A percentile compares a stretch with the other conserved stretches of the same genome.
Evolutionary conservation across 2,113 vertebrate species (phyloP).

Genomic region (Eolophus roseicapilla): DNA sequence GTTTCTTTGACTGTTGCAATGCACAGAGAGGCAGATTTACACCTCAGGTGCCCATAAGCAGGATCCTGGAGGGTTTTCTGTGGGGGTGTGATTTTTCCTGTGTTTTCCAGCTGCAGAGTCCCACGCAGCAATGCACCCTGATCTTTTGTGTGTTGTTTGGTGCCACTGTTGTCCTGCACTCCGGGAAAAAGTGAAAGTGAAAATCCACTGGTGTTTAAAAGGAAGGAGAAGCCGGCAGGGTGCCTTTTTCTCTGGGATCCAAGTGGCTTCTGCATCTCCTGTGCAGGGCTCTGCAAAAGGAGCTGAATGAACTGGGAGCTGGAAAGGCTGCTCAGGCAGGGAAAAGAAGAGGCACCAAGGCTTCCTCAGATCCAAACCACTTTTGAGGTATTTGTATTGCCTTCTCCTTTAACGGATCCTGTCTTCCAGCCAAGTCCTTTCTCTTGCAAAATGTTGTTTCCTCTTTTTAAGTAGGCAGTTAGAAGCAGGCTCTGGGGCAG

Average conservation of each 20-base stretch:
- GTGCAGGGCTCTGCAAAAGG: neutral
- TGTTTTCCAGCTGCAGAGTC: neutral
- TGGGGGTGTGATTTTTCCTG: fast-evolving
- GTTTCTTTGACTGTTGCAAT: neutral
- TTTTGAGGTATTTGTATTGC: neutral
- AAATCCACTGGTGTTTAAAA: neutral
- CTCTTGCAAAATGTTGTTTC: neutral
- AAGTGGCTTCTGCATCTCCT: fast-evolving
- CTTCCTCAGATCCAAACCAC: fast-evolving
- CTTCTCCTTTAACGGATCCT: neutral
- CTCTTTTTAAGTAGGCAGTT: neutral
- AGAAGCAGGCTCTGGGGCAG: neutral
- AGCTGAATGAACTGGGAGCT: neutral
- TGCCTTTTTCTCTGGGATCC: fast-evolving
- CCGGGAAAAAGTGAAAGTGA: neutral
- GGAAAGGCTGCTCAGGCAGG: neutral
- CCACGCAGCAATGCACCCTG: fast-evolving
- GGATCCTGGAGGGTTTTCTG: neutral
- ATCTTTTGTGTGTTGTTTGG: fast-evolving
- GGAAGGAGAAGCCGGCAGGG: fast-evolving
- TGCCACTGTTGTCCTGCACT: fast-evolving
- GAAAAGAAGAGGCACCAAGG: neutral
- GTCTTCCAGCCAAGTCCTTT: neutral
- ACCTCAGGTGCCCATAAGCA: too few species aligned
- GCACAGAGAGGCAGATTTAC: too few species aligned